These are phyloP conservation scores for Oxyruncus cristatus DNA, from an alignment of 2,113 vertebrate species.

Conservation along the genomic window DNA sequence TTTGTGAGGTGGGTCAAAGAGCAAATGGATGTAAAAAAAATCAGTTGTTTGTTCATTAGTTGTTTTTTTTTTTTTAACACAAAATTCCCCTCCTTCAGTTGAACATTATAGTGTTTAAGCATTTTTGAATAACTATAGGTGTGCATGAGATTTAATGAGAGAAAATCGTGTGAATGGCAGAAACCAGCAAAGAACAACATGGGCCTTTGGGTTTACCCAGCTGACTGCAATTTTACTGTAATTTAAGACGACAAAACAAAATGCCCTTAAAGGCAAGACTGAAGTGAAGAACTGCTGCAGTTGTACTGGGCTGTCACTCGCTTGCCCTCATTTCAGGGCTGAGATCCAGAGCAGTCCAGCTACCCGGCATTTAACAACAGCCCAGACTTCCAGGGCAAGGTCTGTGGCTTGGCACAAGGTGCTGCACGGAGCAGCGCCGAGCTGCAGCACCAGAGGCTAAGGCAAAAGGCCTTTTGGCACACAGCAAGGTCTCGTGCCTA, in stretches of 20 bases:
- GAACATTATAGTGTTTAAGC: background rate
- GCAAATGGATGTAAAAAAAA: background rate
- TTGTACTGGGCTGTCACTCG: constrained; percentile 24
- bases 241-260: constrained; percentile 53
- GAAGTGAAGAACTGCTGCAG: constrained; percentile 14
- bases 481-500: background rate
- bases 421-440: background rate
- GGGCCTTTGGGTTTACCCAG: background rate
- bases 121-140: background rate
- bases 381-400: constrained; percentile 8
- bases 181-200: background rate
- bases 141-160: background rate
- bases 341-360: constrained; percentile 23
- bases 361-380: background rate
- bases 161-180: background rate
- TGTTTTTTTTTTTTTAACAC: background rate
- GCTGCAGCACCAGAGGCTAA: background rate
- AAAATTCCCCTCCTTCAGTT: background rate
- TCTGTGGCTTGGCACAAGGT: constrained; percentile 10
- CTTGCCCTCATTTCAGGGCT: constrained; percentile 49
- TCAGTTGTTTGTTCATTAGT: background rate
- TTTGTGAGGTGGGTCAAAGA: background rate
- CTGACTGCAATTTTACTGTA: background rate
- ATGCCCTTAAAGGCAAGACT: constrained; percentile 36
- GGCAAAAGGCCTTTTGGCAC: background rate